Evolutionary conservation across 1,140 invertebrate genomes (phyloP).

Genomic region (Zaprionus kolodkinae): DNA sequence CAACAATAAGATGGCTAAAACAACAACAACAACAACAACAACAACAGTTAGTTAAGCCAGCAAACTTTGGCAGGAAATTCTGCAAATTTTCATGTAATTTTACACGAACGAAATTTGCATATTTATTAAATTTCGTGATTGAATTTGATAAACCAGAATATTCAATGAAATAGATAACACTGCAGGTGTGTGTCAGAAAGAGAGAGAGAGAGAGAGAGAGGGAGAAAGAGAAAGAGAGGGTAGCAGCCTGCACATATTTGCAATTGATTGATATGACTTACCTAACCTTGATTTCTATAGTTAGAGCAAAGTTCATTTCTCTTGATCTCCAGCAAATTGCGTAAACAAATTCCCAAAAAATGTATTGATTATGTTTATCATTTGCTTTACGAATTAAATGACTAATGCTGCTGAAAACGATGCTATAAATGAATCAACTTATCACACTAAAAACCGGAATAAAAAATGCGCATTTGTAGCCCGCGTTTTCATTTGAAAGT

Average conservation of each 20-base stretch:
- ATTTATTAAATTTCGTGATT: constrained; percentile 80
- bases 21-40: constrained; percentile 21
- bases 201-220: not conserved
- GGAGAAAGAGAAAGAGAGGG: not conserved
- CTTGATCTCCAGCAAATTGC: constrained; percentile 36
- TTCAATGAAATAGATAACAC: constrained; percentile 28
- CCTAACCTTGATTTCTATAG: not conserved
- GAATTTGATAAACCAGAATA: constrained; percentile 59
- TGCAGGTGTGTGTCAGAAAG: not conserved
- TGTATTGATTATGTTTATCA: constrained; percentile 30
- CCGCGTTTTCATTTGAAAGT: constrained; percentile 19
- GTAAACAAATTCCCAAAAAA: constrained; percentile 30
- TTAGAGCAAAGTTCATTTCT: constrained; percentile 19
- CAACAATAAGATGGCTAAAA: constrained; percentile 2
- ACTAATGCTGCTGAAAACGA: constrained; percentile 25
- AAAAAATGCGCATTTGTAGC: constrained; percentile 1
- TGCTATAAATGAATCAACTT: constrained; percentile 5
- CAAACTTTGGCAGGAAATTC: constrained; percentile 49
- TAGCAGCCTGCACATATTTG: not conserved
- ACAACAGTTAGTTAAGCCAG: constrained; percentile 18
- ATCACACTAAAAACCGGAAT: not conserved
- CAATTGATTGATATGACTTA: constrained; percentile 13
- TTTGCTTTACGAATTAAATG: constrained; percentile 1
- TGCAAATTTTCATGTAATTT: constrained; percentile 67
- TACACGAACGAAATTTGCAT: constrained; percentile 69